Evolutionary conservation across 2,888 invertebrate species (phyloP), one percentile per base, ranked within the genome.

Genomic region (Dryococelus australis): DNA sequence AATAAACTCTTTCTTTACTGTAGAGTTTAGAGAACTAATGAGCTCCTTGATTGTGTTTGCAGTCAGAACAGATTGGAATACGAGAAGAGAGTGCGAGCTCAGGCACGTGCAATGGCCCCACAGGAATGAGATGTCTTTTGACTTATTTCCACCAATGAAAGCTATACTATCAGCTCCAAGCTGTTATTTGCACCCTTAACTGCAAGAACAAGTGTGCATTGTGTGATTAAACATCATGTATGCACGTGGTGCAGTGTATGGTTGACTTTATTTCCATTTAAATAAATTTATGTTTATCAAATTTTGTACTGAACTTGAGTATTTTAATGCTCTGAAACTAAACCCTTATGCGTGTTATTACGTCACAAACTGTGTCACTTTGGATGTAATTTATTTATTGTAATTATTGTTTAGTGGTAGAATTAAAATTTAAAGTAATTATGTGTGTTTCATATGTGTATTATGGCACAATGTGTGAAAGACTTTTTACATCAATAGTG

Each of bases 21-120:
- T 35, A 35, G 1, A 35, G 35, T 35, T 35, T 35, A 4, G 35
- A 35, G 35, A 4, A 35, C 35, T 35, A 35, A 35, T 35, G 35
- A 35, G 4, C 35, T 35, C 35, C 4, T 35, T 35, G 35, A 24
- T 65, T 20, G 24, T 90, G 88, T 90, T 95, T 95, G 51, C 94
- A 98, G 98, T 93, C 98, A 99, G 96, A 99, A 99, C 93, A 95
- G 98, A 91, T 93, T 97, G 93, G 99, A 99, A 92, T 99, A 99
- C 92, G 99, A 99, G 92, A 98, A 98, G 92, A 94, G 99, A 92
- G 99, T 99, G 4, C 94, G 98, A 91, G 98, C 98, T 88, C 99
- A 99, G 93, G 99, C 99, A 0, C 95, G 97, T 91, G 97, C 97
- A 47, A 98, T 98, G 98, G 97, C 97, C 88, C 95, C 96, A 53